These are phyloP conservation scores for Meloe dianella DNA, from an alignment of 2,888 invertebrate species.

Conservation along the genomic window DNA sequence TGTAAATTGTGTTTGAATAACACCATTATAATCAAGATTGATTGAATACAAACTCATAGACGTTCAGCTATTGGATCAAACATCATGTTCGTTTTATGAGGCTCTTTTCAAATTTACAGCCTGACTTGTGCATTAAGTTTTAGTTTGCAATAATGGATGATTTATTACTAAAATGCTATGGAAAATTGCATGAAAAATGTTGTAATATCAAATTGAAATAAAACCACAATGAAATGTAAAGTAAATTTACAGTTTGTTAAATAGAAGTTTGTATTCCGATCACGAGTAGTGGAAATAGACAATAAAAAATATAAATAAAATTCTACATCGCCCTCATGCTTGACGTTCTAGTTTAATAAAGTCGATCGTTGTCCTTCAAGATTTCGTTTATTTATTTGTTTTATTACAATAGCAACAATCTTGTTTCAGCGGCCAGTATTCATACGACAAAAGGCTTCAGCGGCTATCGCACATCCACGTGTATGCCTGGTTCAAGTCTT, in stretches of 20 bases:
- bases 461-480: conserved; percentile 54
- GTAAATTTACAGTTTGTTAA: not conserved
- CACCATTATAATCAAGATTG: not conserved
- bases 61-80: not conserved
- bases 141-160: not conserved
- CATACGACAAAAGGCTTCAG: conserved; percentile 64
- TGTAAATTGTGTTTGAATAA: not conserved
- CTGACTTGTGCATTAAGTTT: not conserved
- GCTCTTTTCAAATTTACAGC: not conserved
- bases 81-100: not conserved
- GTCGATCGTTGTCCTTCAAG: not conserved
- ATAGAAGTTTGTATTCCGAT: not conserved
- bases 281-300: not conserved
- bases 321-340: not conserved
- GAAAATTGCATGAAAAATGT: no score
- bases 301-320: not conserved
- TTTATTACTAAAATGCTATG: no score
- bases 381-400: not conserved
- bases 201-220: not conserved
- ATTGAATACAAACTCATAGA: not conserved
- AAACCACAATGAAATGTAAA: not conserved
- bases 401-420: not conserved
- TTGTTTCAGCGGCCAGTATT: conserved; percentile 64
- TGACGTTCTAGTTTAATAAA: not conserved
- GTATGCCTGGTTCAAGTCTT: conserved; percentile 49